phyloP scores from a whole-genome alignment of 92 coral and sea anemone genomes.

The Porites rus region DNA sequence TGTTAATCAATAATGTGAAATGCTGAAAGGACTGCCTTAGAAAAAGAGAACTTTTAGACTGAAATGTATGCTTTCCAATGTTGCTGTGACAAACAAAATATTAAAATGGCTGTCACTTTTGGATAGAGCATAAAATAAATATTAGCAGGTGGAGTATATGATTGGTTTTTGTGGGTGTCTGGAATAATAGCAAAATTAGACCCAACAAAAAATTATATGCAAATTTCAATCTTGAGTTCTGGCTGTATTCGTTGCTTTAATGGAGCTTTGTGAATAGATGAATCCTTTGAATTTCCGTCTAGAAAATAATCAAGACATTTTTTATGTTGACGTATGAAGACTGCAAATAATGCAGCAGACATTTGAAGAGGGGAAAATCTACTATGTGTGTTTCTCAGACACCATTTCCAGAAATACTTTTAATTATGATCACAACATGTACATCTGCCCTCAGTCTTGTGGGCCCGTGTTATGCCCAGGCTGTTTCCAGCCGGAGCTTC shows the following conservation, averaged over 20 bases:
- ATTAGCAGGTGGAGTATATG: neutral
- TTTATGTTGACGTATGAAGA: neutral
- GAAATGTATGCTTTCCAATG: neutral
- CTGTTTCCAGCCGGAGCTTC: conserved; percentile 18
- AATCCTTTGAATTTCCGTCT: neutral
- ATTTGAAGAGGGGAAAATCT: conserved; percentile 15
- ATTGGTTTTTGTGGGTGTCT: conserved; percentile 7
- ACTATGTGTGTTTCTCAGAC: conserved; percentile 30
- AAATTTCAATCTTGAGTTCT: neutral
- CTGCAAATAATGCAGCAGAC: neutral
- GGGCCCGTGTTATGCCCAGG: conserved; percentile 6
- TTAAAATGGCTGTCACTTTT: neutral
- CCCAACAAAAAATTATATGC: neutral
- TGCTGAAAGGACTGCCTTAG: neutral
- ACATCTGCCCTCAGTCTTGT: conserved; percentile 12
- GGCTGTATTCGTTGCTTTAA: conserved; percentile 1
- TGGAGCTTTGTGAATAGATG: neutral
- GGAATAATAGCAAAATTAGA: neutral
- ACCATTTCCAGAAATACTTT: conserved; percentile 40
- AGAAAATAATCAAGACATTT: neutral
- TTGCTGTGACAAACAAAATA: neutral
- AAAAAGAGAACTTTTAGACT: neutral
- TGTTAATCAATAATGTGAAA: too few species aligned
- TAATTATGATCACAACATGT: conserved; percentile 16
- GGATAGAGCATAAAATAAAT: conserved; percentile 8